Evolutionary conservation across 2,797 vertebrate genomes (phyloP), one percentile per base, ranked within the genome.

Genomic region (Parauchenoglanis punctatus): DNA sequence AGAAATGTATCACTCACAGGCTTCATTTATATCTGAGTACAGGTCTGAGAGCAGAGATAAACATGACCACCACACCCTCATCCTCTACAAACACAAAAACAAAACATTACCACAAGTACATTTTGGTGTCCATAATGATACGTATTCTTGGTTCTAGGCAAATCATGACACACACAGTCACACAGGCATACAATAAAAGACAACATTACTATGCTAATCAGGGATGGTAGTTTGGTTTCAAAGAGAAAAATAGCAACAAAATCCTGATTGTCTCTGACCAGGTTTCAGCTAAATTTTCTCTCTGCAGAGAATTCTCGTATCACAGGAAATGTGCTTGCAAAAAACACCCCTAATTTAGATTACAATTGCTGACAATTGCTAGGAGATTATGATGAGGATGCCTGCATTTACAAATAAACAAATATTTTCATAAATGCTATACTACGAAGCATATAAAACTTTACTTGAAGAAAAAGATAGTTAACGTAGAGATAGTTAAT

Each of bases 371-470:
- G 44, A 65, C 28, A 61, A 35, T 35, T 58, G 2, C 49, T 58
- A 23, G 18, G 10, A 40, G 31, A 63, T 46, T 61, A 46, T 44
- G 63, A 61, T 17, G 7, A 56, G 4, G 54, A 35, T 35, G 28
- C 0, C 13, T 61, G n/a, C n/a, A n/a, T 86, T 81, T 70, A 44
- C 40, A 61, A 73, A 72, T 82, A 86, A 63, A n/a, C 54, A 61
- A 59, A 82, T 61, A 61, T 31, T 40, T 81, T 73, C 49, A 70
- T 10, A 58, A 12, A 58, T 23, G 35, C 1, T 12, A 59, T 59
- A 20, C 20, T 40, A 7, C 20, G 31, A 23, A 59, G 8, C 54
- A 20, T 31, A 11, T 54, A 54, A 31, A 80, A 40, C 28, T 59
- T 40, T 59, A 40, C 31, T 40, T 35, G 18, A 59, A 3, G 18